phyloP scores from a whole-genome alignment of 2,888 invertebrate genomes.

The Eustalomyia histrio region DNA sequence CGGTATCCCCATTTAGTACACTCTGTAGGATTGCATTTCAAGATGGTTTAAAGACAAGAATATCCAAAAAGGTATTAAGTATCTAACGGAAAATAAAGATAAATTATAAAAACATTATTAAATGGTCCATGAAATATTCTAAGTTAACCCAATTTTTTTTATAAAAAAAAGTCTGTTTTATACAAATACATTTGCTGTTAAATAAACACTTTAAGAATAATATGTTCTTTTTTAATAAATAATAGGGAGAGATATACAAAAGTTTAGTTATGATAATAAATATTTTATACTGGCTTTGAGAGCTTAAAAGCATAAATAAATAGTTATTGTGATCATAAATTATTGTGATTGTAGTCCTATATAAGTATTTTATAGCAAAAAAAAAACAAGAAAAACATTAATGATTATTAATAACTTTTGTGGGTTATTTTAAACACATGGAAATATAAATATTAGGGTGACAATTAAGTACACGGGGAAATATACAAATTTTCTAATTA shows the following conservation, averaged over 20 bases:
- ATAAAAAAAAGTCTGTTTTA: not conserved
- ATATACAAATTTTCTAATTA: too few relatives aligned
- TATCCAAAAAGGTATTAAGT: not conserved
- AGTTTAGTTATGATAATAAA: too few relatives aligned
- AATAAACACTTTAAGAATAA: too few relatives aligned
- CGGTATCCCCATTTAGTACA: too few relatives aligned
- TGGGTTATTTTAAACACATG: not conserved
- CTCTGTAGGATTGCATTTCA: too few relatives aligned
- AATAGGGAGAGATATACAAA: too few relatives aligned
- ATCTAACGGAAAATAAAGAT: not conserved
- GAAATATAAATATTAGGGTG: not conserved
- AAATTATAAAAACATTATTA: not conserved
- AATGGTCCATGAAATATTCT: not conserved
- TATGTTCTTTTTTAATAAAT: too few relatives aligned
- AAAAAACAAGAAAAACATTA: not conserved
- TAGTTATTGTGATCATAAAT: constrained; percentile 20
- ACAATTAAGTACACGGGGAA: too few relatives aligned
- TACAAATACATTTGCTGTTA: too few relatives aligned
- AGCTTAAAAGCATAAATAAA: constrained; percentile 4
- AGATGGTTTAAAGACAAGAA: not conserved
- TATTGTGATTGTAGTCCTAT: constrained; percentile 17
- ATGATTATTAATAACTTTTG: not conserved
- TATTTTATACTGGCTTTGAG: too few relatives aligned
- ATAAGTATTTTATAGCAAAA: not conserved
- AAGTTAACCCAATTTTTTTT: not conserved